phyloP scores from a whole-genome alignment of 2,888 invertebrate species.

The Brenthis ino region DNA sequence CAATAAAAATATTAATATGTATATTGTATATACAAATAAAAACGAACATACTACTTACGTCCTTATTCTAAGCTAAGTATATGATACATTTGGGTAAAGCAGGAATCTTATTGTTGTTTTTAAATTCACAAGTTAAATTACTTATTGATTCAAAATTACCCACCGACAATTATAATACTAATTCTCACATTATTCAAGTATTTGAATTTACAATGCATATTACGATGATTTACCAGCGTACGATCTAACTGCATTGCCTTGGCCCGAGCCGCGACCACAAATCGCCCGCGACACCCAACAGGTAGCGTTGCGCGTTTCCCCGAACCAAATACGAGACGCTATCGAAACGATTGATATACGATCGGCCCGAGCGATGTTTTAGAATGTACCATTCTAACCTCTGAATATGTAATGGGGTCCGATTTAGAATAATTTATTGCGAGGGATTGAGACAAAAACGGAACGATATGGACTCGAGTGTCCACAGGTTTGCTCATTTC shows the following conservation, averaged over 20 bases:
- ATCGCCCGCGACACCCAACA: slow-evolving; percentile 64
- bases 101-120: no score
- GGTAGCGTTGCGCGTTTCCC: slow-evolving; percentile 74
- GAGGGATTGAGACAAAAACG: slow-evolving; percentile 72
- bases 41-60: no score
- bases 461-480: slow-evolving; percentile 48
- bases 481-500: not conserved
- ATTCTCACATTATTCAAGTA: no score
- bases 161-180: not conserved
- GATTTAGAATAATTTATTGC: slow-evolving; percentile 79
- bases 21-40: no score
- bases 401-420: slow-evolving; percentile 80
- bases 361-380: slow-evolving; percentile 70
- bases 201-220: not conserved
- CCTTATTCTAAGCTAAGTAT: no score
- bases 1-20: no score
- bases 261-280: slow-evolving; percentile 50
- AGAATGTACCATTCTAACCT: slow-evolving; percentile 71
- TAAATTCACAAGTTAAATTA: no score
- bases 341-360: slow-evolving; percentile 79
- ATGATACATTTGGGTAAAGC: no score
- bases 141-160: no score
- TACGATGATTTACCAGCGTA: slow-evolving; percentile 15
- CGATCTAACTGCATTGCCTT: slow-evolving; percentile 4
- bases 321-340: slow-evolving; percentile 64